Evolutionary conservation across 1,140 invertebrate species (phyloP).

Genomic region (Augochlora pura): DNA sequence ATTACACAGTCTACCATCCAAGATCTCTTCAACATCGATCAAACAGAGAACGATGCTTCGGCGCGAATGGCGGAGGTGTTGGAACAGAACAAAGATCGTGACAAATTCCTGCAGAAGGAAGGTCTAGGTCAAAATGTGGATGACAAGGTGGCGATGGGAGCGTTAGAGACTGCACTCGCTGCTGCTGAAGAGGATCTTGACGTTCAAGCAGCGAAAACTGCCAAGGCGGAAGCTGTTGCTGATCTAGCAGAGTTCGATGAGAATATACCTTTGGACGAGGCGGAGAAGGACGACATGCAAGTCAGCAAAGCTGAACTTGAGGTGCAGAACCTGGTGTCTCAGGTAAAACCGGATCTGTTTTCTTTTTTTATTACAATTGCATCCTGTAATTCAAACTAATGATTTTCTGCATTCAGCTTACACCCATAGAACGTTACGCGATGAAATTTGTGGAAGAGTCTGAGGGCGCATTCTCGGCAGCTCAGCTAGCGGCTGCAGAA

Average conservation of each 20-base stretch:
- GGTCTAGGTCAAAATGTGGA: slow-evolving; percentile 68
- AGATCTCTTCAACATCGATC: slow-evolving; percentile 93
- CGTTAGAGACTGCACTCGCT: slow-evolving; percentile 91
- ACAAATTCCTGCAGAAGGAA: slow-evolving; percentile 70
- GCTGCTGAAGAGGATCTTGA: slow-evolving; percentile 97
- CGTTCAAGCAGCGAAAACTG: slow-evolving; percentile 93
- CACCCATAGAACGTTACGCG: slow-evolving; percentile 95
- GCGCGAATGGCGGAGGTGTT: slow-evolving; percentile 84
- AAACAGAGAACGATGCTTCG: slow-evolving; percentile 82
- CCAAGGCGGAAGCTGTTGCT: slow-evolving; percentile 94
- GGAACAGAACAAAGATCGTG: slow-evolving; percentile 79
- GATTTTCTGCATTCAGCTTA: slow-evolving; percentile 84
- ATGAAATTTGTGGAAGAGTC: slow-evolving; percentile 94
- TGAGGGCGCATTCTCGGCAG: slow-evolving; percentile 91
- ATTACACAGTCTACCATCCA: slow-evolving; percentile 90
- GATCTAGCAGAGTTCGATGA: slow-evolving; percentile 98
- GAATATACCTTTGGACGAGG: slow-evolving; percentile 93
- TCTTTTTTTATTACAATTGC: not conserved
- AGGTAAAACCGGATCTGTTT: slow-evolving; percentile 81
- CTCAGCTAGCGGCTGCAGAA: slow-evolving; percentile 92
- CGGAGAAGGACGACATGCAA: slow-evolving; percentile 83
- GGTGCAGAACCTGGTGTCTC: slow-evolving; percentile 89
- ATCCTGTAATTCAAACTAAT: not conserved
- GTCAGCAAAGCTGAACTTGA: slow-evolving; percentile 91
- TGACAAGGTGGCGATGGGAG: slow-evolving; percentile 84